Conservation (phyloP, 64 coral and sea anemone species). For the Stichodactyla helianthus region DNA sequence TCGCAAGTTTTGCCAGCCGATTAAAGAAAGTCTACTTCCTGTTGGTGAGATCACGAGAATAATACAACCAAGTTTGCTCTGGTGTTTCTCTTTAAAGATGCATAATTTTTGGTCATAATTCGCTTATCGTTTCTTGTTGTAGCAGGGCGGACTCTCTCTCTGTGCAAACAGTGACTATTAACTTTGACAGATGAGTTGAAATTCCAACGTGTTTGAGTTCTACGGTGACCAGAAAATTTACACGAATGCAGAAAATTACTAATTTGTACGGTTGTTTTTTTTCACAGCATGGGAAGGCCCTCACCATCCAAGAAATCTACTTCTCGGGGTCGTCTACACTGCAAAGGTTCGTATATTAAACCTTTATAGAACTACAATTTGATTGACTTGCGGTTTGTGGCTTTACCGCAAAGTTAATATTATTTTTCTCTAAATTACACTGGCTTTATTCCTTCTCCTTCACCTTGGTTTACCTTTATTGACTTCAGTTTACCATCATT, state of each 20-base stretch:
- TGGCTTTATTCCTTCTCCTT: no score
- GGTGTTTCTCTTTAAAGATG: not conserved
- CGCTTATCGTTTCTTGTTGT: no score
- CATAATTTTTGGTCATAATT: no score
- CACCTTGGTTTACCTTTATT: not conserved
- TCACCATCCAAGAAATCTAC: conserved; percentile 90
- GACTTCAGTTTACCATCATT: not conserved
- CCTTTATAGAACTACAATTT: not conserved
- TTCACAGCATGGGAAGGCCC: conserved; percentile 87
- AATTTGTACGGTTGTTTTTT: conserved; percentile 14
- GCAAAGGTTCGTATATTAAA: conserved; percentile 55
- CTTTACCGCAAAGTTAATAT: not conserved
- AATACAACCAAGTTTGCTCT: not conserved
- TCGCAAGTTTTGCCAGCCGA: conserved; percentile 39
- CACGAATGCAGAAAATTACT: not conserved
- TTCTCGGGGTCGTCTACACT: conserved; percentile 90
- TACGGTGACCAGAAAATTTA: not conserved
- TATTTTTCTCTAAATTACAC: not conserved
- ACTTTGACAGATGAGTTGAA: not conserved
- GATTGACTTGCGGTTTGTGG: not conserved
- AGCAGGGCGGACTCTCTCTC: not conserved
- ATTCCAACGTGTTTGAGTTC: not conserved
- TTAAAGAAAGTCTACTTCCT: conserved; percentile 27
- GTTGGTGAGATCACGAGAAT: conserved; percentile 6
- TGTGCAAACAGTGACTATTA: not conserved